phyloP scores from a whole-genome alignment of 2,113 vertebrate species.

The Dasypus novemcinctus region DNA sequence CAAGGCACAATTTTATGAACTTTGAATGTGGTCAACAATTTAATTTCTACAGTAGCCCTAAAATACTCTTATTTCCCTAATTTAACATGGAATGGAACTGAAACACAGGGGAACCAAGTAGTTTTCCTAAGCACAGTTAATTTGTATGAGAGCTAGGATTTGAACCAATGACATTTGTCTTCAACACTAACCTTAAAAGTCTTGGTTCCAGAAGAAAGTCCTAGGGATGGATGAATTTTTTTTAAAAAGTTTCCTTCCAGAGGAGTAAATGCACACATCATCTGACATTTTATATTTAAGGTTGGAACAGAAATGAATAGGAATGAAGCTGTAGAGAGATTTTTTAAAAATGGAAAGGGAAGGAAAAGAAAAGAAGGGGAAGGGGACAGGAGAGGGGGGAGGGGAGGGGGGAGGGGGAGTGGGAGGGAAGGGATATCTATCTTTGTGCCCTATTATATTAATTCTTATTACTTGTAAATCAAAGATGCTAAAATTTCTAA shows the following conservation, averaged over 20 bases:
- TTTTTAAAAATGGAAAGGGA: not conserved
- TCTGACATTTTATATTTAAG: not conserved
- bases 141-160: not conserved
- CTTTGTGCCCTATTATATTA: not conserved
- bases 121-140: not conserved
- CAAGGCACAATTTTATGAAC: not conserved
- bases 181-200: not conserved
- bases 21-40: not conserved
- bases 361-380: not conserved
- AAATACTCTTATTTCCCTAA: not conserved
- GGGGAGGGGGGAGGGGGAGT: no score
- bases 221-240: not conserved
- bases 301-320: not conserved
- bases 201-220: not conserved
- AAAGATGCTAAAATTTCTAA: not conserved
- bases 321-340: not conserved
- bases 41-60: not conserved
- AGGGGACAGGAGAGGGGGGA: no score
- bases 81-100: not conserved
- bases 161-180: not conserved
- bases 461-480: not conserved
- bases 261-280: not conserved
- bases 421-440: no score
- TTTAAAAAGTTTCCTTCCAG: not conserved
- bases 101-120: not conserved